Base-by-base conservation (phyloP, 2,113 vertebrate genomes). In the Python bivittatus region DNA sequence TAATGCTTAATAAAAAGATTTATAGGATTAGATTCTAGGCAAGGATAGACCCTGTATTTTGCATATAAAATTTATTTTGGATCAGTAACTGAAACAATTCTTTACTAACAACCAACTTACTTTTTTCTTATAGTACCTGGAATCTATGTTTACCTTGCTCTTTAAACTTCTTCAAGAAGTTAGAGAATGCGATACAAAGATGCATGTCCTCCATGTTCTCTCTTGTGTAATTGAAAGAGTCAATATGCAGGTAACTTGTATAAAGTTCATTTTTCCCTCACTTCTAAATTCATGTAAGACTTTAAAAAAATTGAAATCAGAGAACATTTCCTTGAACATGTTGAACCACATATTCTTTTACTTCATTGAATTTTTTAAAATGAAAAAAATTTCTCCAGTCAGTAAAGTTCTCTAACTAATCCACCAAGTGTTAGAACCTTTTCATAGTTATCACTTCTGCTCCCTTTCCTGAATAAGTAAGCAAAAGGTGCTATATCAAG, bases 141-240 rank as follows among this genome's bases (percentile, higher is more conserved):
- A 99, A 97, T 98, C 98, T 72, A 98, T 99, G 97, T 99, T 99
- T 92, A 98, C 98, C 20, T 97, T 99, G 92, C 98, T 99, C 91
- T 99, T 99, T 96, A 98, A 99, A 93, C 95, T 99, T 57, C 96
- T 99, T 93, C 99, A 99, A 96, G 98, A 99, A 97, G 99, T 99
- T 94, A 99, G 98, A 0, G 98, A 99, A 12, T 99, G 99, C 88
- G 99, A 99, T 96, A 99, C 98, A n/a, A 99, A 99, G 97, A 99
- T 99, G 99, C 99, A 99, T 89, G 98, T 99, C 94, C 98, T 99
- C 94, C 99, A 99, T 20, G 99, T 99, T 93, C 98, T 99, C 86
- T 99, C 99, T 93, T 99, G 99, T 92, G 98, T 99, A 95, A 99
- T 99, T 27, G 99, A 99, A 97, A 98, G 99, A 98, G 99, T 99